Conservation (phyloP, 2,113 vertebrate genomes). For the Pungitius pungitius region DNA sequence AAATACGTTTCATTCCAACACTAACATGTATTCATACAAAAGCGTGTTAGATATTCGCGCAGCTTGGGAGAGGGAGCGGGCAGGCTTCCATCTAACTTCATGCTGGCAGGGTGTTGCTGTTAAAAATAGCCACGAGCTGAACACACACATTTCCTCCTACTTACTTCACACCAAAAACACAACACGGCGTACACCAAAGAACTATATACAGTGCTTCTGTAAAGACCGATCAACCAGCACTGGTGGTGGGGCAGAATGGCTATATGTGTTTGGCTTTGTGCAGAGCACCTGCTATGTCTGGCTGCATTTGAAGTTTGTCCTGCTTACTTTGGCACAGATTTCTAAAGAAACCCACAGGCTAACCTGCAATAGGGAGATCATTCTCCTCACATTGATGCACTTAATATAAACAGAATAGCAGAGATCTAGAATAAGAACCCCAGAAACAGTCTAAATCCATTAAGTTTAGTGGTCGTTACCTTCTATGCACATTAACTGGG, state of each 20-base stretch:
- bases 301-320: constrained; percentile 33
- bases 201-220: constrained; percentile 35
- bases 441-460: background rate
- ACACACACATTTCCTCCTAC: constrained; percentile 60
- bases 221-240: constrained; percentile 46
- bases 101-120: constrained; percentile 57
- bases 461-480: background rate
- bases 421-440: background rate
- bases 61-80: constrained; percentile 27
- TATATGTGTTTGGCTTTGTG: constrained; percentile 53
- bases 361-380: constrained; percentile 37
- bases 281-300: constrained; percentile 51
- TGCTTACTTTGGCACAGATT: constrained; percentile 42
- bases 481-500: background rate
- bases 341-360: constrained; percentile 43
- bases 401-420: constrained; percentile 2
- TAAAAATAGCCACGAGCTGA: constrained; percentile 75
- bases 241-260: constrained; percentile 35
- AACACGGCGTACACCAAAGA: constrained; percentile 25
- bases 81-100: constrained; percentile 48
- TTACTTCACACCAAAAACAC: constrained; percentile 54
- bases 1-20: background rate
- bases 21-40: background rate
- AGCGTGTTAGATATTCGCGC: constrained; percentile 10
- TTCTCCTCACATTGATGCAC: constrained; percentile 24